These are phyloP conservation scores for Stomatorhinus ivindoensis DNA, from an alignment of 2,113 vertebrate genomes.

Conservation along the genomic window DNA sequence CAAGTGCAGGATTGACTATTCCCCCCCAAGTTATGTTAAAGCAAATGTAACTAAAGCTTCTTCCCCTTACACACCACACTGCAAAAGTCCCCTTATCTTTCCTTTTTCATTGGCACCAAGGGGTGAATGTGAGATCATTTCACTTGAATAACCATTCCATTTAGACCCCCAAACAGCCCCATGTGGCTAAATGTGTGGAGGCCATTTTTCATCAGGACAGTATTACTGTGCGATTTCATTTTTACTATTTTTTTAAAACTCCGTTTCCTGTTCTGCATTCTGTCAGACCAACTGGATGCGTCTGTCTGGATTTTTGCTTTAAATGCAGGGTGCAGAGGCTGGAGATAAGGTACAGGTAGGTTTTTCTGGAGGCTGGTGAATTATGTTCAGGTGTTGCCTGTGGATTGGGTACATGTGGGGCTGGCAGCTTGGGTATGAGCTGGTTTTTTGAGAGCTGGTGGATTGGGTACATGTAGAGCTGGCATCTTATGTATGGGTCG, in stretches of 20 bases:
- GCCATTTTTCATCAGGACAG: conserved; percentile 25
- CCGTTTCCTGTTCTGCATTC: conserved; percentile 9
- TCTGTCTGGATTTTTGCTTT: background rate
- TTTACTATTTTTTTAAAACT: background rate
- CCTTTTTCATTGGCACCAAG: background rate
- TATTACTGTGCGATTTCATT: conserved; percentile 23
- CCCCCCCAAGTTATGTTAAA: background rate
- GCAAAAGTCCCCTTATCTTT: background rate
- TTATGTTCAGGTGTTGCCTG: background rate
- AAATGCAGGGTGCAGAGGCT: background rate
- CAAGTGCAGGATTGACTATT: background rate
- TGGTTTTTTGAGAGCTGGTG: background rate
- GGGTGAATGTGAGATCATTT: conserved; percentile 23
- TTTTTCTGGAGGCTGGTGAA: background rate
- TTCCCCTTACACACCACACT: background rate
- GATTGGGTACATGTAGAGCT: background rate
- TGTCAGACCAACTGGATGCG: conserved; percentile 10
- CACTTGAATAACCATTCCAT: conserved; percentile 22
- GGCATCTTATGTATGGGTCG: background rate
- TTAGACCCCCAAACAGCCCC: conserved; percentile 13
- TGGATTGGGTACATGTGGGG: background rate
- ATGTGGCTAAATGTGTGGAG: conserved; percentile 14
- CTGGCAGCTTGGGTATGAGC: background rate
- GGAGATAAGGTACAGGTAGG: background rate
- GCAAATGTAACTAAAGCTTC: background rate